Conservation (phyloP, 2,797 vertebrate species). For the Selene dorsalis region DNA sequence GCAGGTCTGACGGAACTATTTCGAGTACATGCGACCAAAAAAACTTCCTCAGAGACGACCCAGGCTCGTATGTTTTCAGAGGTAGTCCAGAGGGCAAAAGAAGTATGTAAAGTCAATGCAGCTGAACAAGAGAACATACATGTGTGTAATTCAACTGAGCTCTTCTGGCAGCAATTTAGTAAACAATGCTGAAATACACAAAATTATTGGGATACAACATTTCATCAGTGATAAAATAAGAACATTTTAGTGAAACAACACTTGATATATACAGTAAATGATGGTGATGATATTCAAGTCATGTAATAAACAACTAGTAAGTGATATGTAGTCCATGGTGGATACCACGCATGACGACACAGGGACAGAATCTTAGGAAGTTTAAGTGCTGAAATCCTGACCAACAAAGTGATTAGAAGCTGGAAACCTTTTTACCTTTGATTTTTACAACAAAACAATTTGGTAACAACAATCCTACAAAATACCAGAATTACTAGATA, state of each 20-base stretch:
- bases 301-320: slow-evolving; percentile 43
- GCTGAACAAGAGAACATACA: slow-evolving; percentile 54
- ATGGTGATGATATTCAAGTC: slow-evolving; percentile 62
- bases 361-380: slow-evolving; percentile 5
- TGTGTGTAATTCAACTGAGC: slow-evolving; percentile 52
- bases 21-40: slow-evolving; percentile 33
- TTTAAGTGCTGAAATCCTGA: slow-evolving; percentile 27
- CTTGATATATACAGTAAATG: slow-evolving; percentile 50
- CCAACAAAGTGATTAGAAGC: slow-evolving; percentile 17
- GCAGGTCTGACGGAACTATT: slow-evolving; percentile 46
- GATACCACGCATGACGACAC: slow-evolving; percentile 8
- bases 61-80: slow-evolving; percentile 72
- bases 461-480: neutral
- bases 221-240: slow-evolving; percentile 39
- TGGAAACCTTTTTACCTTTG: slow-evolving; percentile 7
- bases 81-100: slow-evolving; percentile 77
- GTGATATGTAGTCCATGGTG: slow-evolving; percentile 34
- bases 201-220: slow-evolving; percentile 50
- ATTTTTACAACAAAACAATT: neutral
- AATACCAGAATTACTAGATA: slow-evolving; percentile 4
- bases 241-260: slow-evolving; percentile 30
- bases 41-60: slow-evolving; percentile 57
- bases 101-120: slow-evolving; percentile 63
- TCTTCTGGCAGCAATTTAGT: slow-evolving; percentile 64
- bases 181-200: slow-evolving; percentile 77